phyloP scores from a whole-genome alignment of 1,140 invertebrate species.

The Penaeus chinensis region DNA sequence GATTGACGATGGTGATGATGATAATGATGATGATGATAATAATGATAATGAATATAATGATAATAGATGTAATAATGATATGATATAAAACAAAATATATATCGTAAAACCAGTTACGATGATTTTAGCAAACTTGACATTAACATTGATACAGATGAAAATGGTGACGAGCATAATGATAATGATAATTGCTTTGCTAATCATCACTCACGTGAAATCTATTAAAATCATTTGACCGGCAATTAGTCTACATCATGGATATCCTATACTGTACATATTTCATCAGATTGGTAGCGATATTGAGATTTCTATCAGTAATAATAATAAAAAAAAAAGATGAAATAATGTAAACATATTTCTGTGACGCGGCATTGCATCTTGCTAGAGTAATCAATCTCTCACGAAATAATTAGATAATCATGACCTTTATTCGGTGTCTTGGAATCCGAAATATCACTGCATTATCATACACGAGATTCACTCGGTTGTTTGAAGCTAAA shows the following conservation, averaged over 20 bases:
- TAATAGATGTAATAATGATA: slow-evolving; percentile 29
- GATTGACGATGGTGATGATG: too few relatives aligned
- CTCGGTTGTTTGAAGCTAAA: not conserved
- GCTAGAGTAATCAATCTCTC: too few relatives aligned
- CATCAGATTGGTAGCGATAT: too few relatives aligned
- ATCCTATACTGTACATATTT: not conserved
- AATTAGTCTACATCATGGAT: not conserved
- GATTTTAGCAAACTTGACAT: not conserved
- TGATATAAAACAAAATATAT: slow-evolving; percentile 4
- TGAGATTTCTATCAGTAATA: too few relatives aligned
- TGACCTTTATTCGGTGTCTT: too few relatives aligned
- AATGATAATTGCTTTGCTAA: slow-evolving; percentile 27
- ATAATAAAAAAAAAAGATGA: too few relatives aligned
- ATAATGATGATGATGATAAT: too few relatives aligned
- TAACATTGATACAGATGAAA: not conserved
- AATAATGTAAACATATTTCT: too few relatives aligned
- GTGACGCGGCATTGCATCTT: too few relatives aligned
- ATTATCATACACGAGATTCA: too few relatives aligned
- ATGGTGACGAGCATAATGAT: slow-evolving; percentile 30
- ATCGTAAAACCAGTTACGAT: not conserved
- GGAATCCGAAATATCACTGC: too few relatives aligned
- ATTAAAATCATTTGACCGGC: not conserved
- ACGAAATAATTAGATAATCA: too few relatives aligned
- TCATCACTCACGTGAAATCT: not conserved
- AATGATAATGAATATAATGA: not conserved